Conservation (phyloP, 2,113 vertebrate species). For the Vidua chalybeata region DNA sequence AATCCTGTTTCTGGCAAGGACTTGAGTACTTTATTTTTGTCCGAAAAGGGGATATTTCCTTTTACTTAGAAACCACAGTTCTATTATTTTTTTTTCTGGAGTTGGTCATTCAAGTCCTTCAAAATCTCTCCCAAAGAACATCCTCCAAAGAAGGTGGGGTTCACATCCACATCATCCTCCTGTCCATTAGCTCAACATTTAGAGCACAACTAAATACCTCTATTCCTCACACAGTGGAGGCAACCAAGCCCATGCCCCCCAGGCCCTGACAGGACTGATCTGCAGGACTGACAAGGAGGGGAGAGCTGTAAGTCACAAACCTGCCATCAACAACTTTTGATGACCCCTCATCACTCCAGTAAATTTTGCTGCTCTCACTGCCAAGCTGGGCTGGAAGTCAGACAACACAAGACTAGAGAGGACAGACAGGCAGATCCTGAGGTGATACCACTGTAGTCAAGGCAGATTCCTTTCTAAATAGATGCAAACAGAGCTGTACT, state of each 20-base stretch:
- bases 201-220: not conserved
- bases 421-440: not conserved
- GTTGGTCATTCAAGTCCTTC: not conserved
- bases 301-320: not conserved
- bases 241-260: not conserved
- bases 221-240: not conserved
- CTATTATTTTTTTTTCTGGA: not conserved
- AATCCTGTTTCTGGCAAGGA: not conserved
- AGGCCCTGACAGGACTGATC: not conserved
- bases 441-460: not conserved
- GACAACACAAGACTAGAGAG: not conserved
- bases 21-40: not conserved
- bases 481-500: not conserved
- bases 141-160: not conserved
- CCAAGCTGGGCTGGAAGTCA: not conserved
- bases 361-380: not conserved
- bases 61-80: not conserved
- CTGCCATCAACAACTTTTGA: not conserved
- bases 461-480: not conserved
- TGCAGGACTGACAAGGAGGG: not conserved
- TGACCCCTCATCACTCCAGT: not conserved
- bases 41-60: not conserved
- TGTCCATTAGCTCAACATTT: not conserved
- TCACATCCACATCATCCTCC: not conserved
- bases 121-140: not conserved